Evolutionary conservation across 2,797 vertebrate species (phyloP).

Genomic region (Cyclopterus lumpus): DNA sequence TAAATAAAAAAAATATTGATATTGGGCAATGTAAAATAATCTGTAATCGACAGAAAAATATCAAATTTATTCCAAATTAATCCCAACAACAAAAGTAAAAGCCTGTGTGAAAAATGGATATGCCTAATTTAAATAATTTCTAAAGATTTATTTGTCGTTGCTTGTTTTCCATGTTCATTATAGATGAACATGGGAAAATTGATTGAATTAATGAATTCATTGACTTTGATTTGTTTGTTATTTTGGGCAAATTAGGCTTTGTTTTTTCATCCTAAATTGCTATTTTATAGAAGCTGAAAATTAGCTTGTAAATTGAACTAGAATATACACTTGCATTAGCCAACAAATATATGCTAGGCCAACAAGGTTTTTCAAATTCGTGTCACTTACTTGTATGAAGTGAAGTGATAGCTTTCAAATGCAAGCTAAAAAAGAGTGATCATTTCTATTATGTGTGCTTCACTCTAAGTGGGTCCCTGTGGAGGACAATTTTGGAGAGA

Average conservation of each 20-base stretch:
- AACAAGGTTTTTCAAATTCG: constrained; percentile 48
- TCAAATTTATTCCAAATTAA: neutral
- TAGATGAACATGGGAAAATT: neutral
- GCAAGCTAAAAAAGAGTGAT: constrained; percentile 76
- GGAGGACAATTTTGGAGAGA: constrained; percentile 81
- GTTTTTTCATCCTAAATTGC: neutral
- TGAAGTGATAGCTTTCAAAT: constrained; percentile 67
- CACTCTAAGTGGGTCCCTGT: constrained; percentile 80
- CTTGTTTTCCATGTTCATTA: neutral
- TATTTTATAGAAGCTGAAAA: constrained; percentile 2
- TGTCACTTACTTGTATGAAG: constrained; percentile 61
- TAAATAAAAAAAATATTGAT: neutral
- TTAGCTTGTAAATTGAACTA: neutral
- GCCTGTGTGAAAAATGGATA: neutral
- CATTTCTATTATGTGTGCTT: constrained; percentile 79
- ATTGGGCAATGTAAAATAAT: neutral
- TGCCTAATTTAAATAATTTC: neutral
- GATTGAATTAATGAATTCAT: neutral
- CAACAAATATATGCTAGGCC: constrained; percentile 20
- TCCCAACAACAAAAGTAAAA: neutral
- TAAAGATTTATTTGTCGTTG: neutral
- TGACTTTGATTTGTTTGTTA: neutral
- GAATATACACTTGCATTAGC: constrained; percentile 6
- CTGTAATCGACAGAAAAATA: neutral
- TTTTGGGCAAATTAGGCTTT: neutral